These are phyloP conservation scores for Grallaria varia DNA, from an alignment of 2,113 vertebrate genomes.

Conservation along the genomic window DNA sequence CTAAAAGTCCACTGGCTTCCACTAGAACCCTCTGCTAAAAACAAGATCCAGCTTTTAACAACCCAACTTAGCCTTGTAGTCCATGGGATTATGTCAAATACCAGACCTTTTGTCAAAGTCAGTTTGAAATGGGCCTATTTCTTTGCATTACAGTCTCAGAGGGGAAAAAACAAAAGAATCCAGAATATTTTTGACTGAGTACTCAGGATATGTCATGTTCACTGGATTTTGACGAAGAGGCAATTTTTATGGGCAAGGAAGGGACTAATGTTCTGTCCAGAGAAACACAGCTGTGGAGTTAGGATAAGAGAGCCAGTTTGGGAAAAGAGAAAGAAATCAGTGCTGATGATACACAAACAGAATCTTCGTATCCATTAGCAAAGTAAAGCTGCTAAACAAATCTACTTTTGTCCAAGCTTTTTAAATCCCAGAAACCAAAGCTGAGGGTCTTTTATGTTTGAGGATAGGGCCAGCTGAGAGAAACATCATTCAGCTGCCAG, in stretches of 20 bases:
- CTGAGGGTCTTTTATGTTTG: background rate
- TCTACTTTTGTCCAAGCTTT: background rate
- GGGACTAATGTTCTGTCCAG: background rate
- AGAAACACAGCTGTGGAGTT: background rate
- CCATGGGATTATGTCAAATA: background rate
- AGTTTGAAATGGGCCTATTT: background rate
- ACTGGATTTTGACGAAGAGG: background rate
- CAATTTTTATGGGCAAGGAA: background rate
- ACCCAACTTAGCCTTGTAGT: background rate
- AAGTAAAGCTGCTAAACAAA: constrained; percentile 7
- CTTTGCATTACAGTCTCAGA: background rate
- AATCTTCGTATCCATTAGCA: background rate
- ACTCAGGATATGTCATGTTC: background rate
- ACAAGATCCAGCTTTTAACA: background rate
- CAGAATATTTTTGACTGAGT: background rate
- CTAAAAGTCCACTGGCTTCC: background rate
- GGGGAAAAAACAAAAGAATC: background rate
- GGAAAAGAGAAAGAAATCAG: background rate
- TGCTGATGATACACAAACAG: background rate
- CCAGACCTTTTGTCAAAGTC: background rate
- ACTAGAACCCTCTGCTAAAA: background rate
- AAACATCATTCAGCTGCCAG: background rate
- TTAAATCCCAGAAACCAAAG: background rate
- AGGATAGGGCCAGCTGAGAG: background rate
- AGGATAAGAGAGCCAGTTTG: background rate